Evolutionary conservation across 1,140 invertebrate genomes (phyloP).

Genomic region (Dendrolimus kikuchii): DNA sequence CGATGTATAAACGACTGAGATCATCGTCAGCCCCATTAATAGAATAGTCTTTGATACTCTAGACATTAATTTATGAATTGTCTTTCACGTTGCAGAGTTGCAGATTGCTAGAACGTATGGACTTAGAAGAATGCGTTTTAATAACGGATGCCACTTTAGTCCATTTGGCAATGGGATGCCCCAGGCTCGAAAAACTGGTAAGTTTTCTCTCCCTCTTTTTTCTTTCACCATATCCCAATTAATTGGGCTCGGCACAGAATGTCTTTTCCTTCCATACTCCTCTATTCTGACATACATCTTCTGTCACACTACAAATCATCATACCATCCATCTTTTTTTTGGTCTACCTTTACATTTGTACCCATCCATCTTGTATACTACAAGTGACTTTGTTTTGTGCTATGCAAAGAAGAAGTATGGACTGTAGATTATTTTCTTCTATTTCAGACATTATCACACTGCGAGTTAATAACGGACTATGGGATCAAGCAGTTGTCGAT

Average conservation of each 20-base stretch:
- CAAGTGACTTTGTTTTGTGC: too few species aligned
- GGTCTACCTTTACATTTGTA: too few species aligned
- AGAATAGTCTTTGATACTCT: not conserved
- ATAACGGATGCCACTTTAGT: slow-evolving; percentile 96
- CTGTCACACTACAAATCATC: too few species aligned
- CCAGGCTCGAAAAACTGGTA: slow-evolving; percentile 93
- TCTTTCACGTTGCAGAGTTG: slow-evolving; percentile 80
- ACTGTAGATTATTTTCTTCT: slow-evolving; percentile 4
- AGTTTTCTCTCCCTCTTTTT: slow-evolving; percentile 26
- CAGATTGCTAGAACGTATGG: slow-evolving; percentile 96
- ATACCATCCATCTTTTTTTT: too few species aligned
- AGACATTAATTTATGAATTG: not conserved
- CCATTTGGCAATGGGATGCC: slow-evolving; percentile 95
- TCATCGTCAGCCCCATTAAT: not conserved
- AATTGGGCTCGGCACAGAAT: too few species aligned
- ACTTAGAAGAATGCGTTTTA: slow-evolving; percentile 97
- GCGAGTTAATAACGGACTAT: slow-evolving; percentile 98
- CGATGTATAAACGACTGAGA: not conserved
- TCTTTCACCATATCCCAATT: too few species aligned
- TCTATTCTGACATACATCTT: not conserved
- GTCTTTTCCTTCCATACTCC: not conserved
- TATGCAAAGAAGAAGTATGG: too few species aligned
- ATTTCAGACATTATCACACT: slow-evolving; percentile 95
- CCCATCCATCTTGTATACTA: too few species aligned
- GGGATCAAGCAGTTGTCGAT: slow-evolving; percentile 95